phyloP scores from a whole-genome alignment of 1,140 invertebrate genomes.

The Drosophila littoralis region DNA sequence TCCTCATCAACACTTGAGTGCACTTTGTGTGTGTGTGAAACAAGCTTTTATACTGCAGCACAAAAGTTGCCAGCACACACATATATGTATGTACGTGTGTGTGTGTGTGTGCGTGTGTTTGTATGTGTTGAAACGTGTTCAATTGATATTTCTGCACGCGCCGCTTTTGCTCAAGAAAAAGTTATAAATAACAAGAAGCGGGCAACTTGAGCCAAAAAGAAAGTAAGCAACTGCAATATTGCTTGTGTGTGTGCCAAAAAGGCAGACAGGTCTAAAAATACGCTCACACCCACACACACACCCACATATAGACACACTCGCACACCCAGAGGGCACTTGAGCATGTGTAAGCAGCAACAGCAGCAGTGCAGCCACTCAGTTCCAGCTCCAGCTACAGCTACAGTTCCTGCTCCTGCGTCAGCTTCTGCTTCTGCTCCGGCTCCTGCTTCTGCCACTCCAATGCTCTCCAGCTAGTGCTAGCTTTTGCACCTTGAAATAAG shows the following conservation, averaged over 20 bases:
- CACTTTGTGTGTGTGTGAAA: slow-evolving; percentile 32
- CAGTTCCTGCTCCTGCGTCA: slow-evolving; percentile 13
- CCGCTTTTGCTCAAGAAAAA: slow-evolving; percentile 68
- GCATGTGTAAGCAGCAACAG: slow-evolving; percentile 34
- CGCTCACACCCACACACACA: slow-evolving; percentile 33
- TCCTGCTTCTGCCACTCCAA: not conserved
- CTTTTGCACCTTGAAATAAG: slow-evolving; percentile 49
- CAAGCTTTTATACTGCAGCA: slow-evolving; percentile 61
- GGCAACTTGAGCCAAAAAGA: slow-evolving; percentile 40
- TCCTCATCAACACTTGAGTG: slow-evolving; percentile 53
- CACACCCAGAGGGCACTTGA: slow-evolving; percentile 30
- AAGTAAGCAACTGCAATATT: slow-evolving; percentile 73
- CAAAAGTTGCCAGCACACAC: slow-evolving; percentile 17
- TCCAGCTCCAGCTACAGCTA: slow-evolving; percentile 14
- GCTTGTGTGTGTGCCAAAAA: slow-evolving; percentile 60
- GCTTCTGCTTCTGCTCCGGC: slow-evolving; percentile 1
- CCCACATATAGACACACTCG: not conserved
- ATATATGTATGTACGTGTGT: slow-evolving; percentile 1
- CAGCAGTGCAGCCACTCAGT: slow-evolving; percentile 49
- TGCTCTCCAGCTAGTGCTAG: not conserved
- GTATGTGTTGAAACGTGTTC: slow-evolving; percentile 78
- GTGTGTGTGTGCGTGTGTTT: slow-evolving; percentile 17
- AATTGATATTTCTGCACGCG: slow-evolving; percentile 83
- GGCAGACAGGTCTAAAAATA: slow-evolving; percentile 71
- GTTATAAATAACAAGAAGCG: slow-evolving; percentile 76